These are phyloP conservation scores for Sebastes paucispinis DNA, from an alignment of 2,797 vertebrate genomes.

Conservation along the genomic window DNA sequence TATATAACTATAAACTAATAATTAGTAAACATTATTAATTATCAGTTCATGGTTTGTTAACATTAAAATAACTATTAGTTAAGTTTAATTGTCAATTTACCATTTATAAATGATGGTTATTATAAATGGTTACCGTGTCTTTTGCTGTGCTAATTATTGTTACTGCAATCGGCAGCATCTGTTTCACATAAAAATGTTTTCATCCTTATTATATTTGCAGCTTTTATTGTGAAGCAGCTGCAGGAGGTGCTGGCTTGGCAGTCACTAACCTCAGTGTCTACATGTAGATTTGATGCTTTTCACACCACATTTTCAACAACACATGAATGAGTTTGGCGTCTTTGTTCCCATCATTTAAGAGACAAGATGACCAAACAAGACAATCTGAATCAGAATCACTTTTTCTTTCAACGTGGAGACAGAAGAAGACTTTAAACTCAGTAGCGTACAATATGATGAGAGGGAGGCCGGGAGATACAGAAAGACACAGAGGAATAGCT, in stretches of 20 bases:
- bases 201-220: background rate
- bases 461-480: conserved; percentile 44
- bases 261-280: background rate
- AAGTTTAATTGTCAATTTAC: too few species aligned
- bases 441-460: conserved; percentile 25
- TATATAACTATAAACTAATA: too few species aligned
- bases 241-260: background rate
- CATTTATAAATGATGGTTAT: rapidly evolving
- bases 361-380: conserved; percentile 41
- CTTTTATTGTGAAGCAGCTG: background rate
- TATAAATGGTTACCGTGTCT: background rate
- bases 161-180: background rate
- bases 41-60: too few species aligned
- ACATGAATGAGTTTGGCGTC: conserved; percentile 19
- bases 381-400: conserved; percentile 38
- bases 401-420: conserved; percentile 27
- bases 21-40: too few species aligned
- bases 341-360: conserved; percentile 50
- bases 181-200: background rate
- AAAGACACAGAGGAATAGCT: conserved; percentile 45
- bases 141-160: background rate
- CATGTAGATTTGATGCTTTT: background rate
- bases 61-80: too few species aligned
- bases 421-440: conserved; percentile 37
- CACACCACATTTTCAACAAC: background rate